Conservation (phyloP, 2,797 vertebrate species). For the Otolemur crassicaudatus region DNA sequence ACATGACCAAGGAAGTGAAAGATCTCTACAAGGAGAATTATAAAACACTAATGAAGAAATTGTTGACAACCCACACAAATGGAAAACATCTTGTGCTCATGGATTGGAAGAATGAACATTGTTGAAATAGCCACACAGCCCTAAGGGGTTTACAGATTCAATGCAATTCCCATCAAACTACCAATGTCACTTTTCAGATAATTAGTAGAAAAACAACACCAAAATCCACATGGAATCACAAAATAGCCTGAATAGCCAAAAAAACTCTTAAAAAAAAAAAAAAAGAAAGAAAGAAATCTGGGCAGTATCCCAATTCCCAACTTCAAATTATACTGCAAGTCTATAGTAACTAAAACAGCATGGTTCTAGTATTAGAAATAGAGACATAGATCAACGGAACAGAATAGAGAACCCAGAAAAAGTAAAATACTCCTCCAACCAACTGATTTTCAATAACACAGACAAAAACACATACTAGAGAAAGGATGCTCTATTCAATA, state of each 20-base stretch:
- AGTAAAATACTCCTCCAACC: neutral
- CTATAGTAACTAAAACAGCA: neutral
- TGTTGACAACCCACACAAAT: neutral
- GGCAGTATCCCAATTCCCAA: too few species aligned
- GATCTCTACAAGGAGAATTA: neutral
- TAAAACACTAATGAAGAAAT: neutral
- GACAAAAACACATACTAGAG: neutral
- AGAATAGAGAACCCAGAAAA: neutral
- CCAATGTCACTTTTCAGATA: neutral
- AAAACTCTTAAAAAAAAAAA: neutral
- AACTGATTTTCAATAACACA: neutral
- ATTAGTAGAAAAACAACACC: neutral
- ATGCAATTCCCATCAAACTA: neutral
- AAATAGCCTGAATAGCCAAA: neutral
- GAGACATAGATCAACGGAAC: neutral
- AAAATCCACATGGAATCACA: neutral
- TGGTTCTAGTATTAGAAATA: neutral
- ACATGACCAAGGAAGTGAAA: neutral
- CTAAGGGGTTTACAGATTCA: neutral
- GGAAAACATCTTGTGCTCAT: neutral
- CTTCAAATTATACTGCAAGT: neutral
- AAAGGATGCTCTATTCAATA: neutral
- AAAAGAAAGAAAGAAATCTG: neutral
- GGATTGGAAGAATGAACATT: neutral
- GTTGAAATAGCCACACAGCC: neutral